Percentiles rank a stretch among this genome's conserved stretches.
Evolutionary conservation across 2,797 vertebrate species (phyloP).

Genomic region (Brachymystax lenok): DNA sequence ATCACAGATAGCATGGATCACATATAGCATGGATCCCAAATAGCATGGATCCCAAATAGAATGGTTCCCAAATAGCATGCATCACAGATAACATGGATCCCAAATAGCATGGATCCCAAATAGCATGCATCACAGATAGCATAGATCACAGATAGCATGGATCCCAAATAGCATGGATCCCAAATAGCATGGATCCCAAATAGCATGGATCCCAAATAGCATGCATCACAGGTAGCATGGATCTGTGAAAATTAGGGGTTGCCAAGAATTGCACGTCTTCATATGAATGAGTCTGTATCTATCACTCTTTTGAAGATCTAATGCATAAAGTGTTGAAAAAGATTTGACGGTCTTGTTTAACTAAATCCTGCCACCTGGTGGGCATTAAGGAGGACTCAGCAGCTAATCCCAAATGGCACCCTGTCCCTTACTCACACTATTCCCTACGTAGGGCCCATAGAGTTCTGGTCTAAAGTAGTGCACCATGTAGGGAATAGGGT

Average conservation of each 20-base stretch:
- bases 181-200: too few species aligned
- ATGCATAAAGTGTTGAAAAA: background rate
- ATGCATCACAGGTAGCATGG: background rate
- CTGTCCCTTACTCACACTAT: background rate
- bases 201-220: too few species aligned
- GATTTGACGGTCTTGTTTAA: slow-evolving; percentile 18
- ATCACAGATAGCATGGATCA: background rate
- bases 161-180: background rate
- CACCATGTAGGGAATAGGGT: background rate
- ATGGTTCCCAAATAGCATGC: too few species aligned
- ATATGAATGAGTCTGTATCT: background rate
- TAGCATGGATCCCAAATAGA: background rate
- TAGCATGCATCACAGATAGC: background rate
- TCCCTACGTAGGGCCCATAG: background rate
- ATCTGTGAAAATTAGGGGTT: background rate
- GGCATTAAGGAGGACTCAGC: slow-evolving; percentile 25
- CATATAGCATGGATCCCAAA: too few species aligned
- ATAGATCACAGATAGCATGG: background rate
- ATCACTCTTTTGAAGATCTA: background rate
- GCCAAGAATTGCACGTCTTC: background rate
- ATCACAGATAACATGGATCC: background rate
- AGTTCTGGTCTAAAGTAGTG: background rate
- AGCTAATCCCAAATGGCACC: background rate
- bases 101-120: background rate
- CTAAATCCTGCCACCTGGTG: slow-evolving; percentile 66